Conservation (phyloP, 2,888 invertebrate species). For the Stenchaetothrips biformis region DNA sequence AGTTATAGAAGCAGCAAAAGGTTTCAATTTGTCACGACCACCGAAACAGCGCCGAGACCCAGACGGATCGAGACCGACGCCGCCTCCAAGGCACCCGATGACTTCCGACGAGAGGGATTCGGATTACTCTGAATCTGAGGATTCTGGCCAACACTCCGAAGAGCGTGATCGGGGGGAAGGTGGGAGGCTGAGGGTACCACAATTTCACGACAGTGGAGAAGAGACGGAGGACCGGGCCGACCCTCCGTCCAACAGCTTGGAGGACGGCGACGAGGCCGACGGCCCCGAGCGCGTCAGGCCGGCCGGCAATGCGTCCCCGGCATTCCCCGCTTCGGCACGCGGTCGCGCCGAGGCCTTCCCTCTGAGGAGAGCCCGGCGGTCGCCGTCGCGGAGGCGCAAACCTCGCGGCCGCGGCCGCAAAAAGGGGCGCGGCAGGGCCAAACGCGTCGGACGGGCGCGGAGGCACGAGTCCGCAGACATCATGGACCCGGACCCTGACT, state of each 20-base stretch:
- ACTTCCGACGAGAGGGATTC: too few relatives aligned
- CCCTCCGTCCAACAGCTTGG: background rate
- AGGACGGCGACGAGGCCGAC: background rate
- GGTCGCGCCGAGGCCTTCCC: too few relatives aligned
- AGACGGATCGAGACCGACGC: too few relatives aligned
- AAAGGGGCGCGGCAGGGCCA: background rate
- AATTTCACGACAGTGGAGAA: background rate
- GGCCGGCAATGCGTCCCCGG: background rate
- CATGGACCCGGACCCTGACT: background rate
- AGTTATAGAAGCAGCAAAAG: too few relatives aligned
- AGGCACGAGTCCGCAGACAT: background rate
- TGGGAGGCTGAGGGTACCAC: background rate
- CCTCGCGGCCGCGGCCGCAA: background rate
- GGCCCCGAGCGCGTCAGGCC: background rate
- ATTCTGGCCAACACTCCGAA: background rate
- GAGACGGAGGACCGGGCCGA: background rate
- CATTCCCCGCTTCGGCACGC: background rate
- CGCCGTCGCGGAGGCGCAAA: background rate
- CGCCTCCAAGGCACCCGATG: too few relatives aligned
- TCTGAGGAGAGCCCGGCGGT: background rate
- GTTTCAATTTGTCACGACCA: too few relatives aligned
- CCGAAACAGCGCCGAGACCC: too few relatives aligned
- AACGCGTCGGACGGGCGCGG: background rate
- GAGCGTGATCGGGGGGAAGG: background rate
- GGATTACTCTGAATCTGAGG: background rate